Evolutionary conservation across 2,797 vertebrate species (phyloP).

Genomic region (Melanotaenia parkinsoni): DNA sequence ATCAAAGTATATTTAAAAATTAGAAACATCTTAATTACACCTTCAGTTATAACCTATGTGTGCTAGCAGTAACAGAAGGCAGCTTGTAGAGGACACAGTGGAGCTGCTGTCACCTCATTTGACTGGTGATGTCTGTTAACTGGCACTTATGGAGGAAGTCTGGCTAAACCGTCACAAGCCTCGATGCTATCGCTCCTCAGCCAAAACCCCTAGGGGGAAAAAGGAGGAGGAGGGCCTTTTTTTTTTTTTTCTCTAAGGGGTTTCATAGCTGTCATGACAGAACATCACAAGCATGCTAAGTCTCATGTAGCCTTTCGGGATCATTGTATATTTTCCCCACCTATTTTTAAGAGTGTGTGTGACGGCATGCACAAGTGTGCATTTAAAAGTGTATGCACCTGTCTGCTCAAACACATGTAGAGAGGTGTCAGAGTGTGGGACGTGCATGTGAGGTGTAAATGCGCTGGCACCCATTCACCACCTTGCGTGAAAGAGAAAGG

Average conservation of each 20-base stretch:
- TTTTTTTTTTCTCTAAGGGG: background rate
- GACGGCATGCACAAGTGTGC: background rate
- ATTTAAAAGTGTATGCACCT: conserved; percentile 28
- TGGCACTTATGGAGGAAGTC: conserved; percentile 71
- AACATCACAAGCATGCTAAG: conserved; percentile 66
- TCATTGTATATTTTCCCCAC: conserved; percentile 78
- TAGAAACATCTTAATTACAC: background rate
- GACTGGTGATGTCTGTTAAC: conserved; percentile 70
- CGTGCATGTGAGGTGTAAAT: conserved; percentile 79
- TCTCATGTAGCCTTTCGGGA: conserved; percentile 64
- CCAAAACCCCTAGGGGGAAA: conserved; percentile 30
- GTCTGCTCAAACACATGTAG: conserved; percentile 21
- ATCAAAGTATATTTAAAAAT: background rate
- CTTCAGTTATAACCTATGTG: conserved; percentile 1
- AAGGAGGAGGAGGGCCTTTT: conserved; percentile 10
- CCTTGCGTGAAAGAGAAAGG: conserved; percentile 71
- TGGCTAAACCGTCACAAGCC: conserved; percentile 73
- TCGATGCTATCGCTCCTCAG: conserved; percentile 48
- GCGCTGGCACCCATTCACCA: conserved; percentile 70
- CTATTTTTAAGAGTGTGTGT: conserved; percentile 8
- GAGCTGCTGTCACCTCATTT: conserved; percentile 61
- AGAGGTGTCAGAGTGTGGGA: conserved; percentile 47
- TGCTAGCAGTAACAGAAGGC: conserved; percentile 32
- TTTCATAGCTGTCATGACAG: conserved; percentile 59
- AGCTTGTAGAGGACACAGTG: conserved; percentile 16